Conservation (phyloP, 1,140 invertebrate genomes). For the Aphaenogaster rudis region DNA sequence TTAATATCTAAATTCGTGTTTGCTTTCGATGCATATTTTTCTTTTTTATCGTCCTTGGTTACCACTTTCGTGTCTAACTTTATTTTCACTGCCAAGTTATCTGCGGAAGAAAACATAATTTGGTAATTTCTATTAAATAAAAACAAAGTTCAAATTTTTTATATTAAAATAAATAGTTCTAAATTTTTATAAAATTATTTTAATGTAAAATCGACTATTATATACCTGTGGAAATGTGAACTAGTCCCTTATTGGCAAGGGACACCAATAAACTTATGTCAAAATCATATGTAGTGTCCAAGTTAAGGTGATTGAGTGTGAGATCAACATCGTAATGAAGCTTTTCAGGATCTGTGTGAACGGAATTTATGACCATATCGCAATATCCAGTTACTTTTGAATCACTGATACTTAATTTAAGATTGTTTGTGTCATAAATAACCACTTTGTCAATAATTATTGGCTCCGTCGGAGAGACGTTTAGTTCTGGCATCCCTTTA, state of each 20-base stretch:
- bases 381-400: background rate
- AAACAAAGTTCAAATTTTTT: background rate
- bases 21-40: background rate
- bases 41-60: background rate
- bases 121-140: background rate
- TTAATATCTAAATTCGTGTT: background rate
- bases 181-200: background rate
- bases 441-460: background rate
- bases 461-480: background rate
- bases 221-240: background rate
- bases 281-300: background rate
- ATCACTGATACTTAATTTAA: background rate
- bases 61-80: background rate
- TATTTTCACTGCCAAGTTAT: background rate
- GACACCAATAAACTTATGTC: background rate
- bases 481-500: background rate
- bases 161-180: background rate
- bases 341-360: background rate
- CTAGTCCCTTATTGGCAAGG: background rate
- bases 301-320: background rate
- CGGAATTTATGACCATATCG: rapidly evolving
- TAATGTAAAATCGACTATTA: background rate
- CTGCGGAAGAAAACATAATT: background rate
- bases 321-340: no score
- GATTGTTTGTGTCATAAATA: background rate